Percentiles rank a stretch among this genome's conserved stretches.
Evolutionary conservation across 2,888 invertebrate genomes (phyloP).

Genomic region (Dryocosmus kuriphilus): DNA sequence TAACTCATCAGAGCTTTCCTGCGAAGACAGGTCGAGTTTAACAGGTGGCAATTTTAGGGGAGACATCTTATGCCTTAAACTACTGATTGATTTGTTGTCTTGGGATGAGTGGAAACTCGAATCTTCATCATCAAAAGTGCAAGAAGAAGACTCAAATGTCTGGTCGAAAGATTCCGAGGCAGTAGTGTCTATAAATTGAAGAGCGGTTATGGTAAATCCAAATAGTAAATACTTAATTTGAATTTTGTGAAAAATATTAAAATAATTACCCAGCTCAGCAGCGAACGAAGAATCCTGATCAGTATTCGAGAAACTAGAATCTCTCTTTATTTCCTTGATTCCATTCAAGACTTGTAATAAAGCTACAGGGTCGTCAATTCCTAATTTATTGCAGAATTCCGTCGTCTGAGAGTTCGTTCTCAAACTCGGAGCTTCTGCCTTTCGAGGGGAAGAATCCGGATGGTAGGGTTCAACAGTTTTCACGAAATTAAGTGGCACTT

Average conservation of each 20-base stretch:
- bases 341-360: conserved; percentile 77
- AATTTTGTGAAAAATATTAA: background rate
- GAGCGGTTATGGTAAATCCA: background rate
- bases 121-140: conserved; percentile 17
- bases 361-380: conserved; percentile 90
- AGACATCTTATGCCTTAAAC: conserved; percentile 42
- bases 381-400: conserved; percentile 83
- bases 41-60: conserved; percentile 56
- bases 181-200: conserved; percentile 4
- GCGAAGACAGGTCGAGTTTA: conserved; percentile 41
- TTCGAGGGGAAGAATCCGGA: conserved; percentile 70
- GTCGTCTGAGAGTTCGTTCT: conserved; percentile 84
- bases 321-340: conserved; percentile 45
- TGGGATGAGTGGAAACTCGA: background rate
- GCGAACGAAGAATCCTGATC: conserved; percentile 22
- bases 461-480: conserved; percentile 85
- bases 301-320: conserved; percentile 11
- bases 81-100: conserved; percentile 1
- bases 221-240: too few species aligned
- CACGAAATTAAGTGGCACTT: conserved; percentile 88
- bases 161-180: conserved; percentile 16
- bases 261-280: conserved; percentile 1
- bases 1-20: conserved; percentile 17
- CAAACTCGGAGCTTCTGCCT: conserved; percentile 73
- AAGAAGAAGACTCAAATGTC: conserved; percentile 12